Evolutionary conservation across 2,797 vertebrate species (phyloP).

Genomic region (Acridotheres tristis): DNA sequence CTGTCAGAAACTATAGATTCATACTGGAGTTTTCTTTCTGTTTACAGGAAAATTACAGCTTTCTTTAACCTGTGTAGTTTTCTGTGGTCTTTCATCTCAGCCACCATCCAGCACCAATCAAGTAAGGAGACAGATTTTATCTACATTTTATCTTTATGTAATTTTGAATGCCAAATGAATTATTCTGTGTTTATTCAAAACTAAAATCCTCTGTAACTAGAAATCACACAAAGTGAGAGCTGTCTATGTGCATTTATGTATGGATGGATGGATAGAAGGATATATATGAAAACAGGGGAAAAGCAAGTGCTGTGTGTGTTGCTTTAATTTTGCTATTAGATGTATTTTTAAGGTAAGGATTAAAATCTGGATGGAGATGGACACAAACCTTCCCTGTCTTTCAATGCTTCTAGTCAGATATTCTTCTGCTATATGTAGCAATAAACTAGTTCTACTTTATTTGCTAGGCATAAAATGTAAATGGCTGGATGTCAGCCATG

Average conservation of each 20-base stretch:
- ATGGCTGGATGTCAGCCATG: slow-evolving; percentile 26
- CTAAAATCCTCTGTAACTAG: neutral
- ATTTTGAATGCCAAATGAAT: neutral
- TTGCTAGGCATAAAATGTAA: slow-evolving; percentile 19
- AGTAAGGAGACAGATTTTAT: slow-evolving; percentile 72
- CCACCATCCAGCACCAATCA: slow-evolving; percentile 76
- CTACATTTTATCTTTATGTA: neutral
- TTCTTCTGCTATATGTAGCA: neutral
- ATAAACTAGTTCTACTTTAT: neutral
- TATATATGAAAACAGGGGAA: neutral
- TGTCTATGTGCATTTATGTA: neutral
- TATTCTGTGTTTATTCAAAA: neutral
- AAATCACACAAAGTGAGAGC: neutral
- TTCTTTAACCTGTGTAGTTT: slow-evolving; percentile 68
- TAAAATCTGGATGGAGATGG: neutral
- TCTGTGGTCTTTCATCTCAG: slow-evolving; percentile 70
- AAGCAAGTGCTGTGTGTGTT: neutral
- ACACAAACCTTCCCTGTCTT: neutral
- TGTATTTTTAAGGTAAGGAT: neutral
- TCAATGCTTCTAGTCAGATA: neutral
- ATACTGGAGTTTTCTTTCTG: slow-evolving; percentile 41
- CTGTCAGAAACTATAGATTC: slow-evolving; percentile 19
- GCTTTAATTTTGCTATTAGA: neutral
- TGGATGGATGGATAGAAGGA: neutral
- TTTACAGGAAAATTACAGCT: slow-evolving; percentile 73